Evolutionary conservation across 2,113 vertebrate species (phyloP).

Genomic region (rat (Rattus norvegicus)): GRCr8 NC_086032.1:88309501-88310000

Average conservation of each 20-base stretch:
- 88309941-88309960: not conserved
- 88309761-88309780: not conserved
- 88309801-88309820: not conserved
- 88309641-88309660: not conserved
- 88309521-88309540: not conserved
- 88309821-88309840: not conserved
- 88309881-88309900: not conserved
- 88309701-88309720: not conserved
- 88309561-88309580: not conserved
- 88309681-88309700: not conserved
- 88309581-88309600: not conserved
- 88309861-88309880: not conserved
- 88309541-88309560: not conserved
- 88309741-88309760: too few species aligned
- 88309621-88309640: not conserved
- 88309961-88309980: not conserved
- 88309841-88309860: not conserved
- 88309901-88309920: not conserved
- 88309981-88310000: not conserved
- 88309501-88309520: not conserved
- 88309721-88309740: not conserved
- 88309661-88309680: not conserved
- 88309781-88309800: not conserved
- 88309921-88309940: not conserved
- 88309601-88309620: not conserved